Conservation (phyloP, 2,888 invertebrate species). For the Atherix ibis region DNA sequence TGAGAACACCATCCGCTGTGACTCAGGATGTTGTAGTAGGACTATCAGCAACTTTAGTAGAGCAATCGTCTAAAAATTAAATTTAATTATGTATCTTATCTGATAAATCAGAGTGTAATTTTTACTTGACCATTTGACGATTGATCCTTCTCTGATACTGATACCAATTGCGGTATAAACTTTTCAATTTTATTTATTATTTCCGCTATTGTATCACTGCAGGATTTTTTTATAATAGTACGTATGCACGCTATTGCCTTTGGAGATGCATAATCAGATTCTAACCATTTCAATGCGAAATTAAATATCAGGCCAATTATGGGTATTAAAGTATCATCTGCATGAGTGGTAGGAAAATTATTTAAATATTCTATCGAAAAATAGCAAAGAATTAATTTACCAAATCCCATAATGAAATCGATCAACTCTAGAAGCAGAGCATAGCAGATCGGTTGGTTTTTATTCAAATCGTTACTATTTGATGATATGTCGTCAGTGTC, state of each 20-base stretch:
- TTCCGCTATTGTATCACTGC: constrained; percentile 10
- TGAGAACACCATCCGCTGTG: constrained; percentile 25
- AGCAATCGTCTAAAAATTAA: constrained; percentile 16
- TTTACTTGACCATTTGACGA: too few relatives aligned
- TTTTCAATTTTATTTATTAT: constrained; percentile 22
- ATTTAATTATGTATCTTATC: too few relatives aligned
- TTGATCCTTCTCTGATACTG: too few relatives aligned
- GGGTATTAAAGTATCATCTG: neutral
- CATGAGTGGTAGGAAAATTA: neutral
- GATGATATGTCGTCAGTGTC: constrained; percentile 1
- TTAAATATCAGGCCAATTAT: constrained; percentile 20
- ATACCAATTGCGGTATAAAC: too few relatives aligned
- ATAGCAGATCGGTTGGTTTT: constrained; percentile 4
- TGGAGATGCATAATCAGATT: constrained; percentile 21
- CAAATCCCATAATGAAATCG: constrained; percentile 20
- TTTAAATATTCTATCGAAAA: neutral
- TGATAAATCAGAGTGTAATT: too few relatives aligned
- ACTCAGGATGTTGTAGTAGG: constrained; percentile 22
- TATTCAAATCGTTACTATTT: constrained; percentile 1
- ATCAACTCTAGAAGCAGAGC: constrained; percentile 15
- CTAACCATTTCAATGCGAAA: constrained; percentile 21
- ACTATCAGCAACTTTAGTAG: constrained; percentile 21
- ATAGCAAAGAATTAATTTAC: constrained; percentile 12
- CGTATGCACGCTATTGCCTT: constrained; percentile 22
- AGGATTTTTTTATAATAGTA: too few relatives aligned